phyloP scores from a whole-genome alignment of 2,797 vertebrate species.

The Eulemur albifrons region DNA sequence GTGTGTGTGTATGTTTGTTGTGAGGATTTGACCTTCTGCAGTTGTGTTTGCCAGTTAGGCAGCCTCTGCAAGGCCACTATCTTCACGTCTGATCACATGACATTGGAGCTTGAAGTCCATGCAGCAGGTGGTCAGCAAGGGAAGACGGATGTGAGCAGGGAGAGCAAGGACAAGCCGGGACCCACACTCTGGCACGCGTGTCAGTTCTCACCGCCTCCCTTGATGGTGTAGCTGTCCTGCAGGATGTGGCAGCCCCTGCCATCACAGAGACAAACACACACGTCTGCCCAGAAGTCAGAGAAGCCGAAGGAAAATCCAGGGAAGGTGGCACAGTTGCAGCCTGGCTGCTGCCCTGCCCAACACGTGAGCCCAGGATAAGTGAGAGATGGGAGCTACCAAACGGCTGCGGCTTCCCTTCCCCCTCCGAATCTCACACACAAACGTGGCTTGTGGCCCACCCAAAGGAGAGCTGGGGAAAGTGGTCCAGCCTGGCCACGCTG shows the following conservation, averaged over 20 bases:
- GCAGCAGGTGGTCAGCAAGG: not conserved
- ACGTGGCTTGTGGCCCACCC: not conserved
- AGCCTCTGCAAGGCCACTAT: not conserved
- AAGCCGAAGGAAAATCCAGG: not conserved
- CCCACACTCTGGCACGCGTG: accelerated
- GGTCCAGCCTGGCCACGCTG: not conserved
- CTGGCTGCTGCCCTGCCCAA: not conserved
- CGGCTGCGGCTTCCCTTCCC: not conserved
- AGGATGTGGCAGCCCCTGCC: not conserved
- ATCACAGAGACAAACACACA: not conserved
- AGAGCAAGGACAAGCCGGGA: not conserved
- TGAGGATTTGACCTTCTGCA: not conserved
- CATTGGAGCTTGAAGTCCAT: not conserved
- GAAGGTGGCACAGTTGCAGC: not conserved
- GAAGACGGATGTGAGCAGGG: not conserved
- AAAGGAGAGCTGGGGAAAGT: not conserved
- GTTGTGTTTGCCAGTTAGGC: not conserved
- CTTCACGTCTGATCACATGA: not conserved
- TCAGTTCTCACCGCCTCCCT: not conserved
- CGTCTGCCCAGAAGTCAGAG: not conserved
- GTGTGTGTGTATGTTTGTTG: not conserved
- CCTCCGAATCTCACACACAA: not conserved
- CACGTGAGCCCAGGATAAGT: not conserved
- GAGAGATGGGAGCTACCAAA: not conserved
- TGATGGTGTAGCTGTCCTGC: not conserved